Evolutionary conservation across 2,888 invertebrate species (phyloP), one percentile per base, ranked within the genome.

Genomic region (Thymelicus acteon): DNA sequence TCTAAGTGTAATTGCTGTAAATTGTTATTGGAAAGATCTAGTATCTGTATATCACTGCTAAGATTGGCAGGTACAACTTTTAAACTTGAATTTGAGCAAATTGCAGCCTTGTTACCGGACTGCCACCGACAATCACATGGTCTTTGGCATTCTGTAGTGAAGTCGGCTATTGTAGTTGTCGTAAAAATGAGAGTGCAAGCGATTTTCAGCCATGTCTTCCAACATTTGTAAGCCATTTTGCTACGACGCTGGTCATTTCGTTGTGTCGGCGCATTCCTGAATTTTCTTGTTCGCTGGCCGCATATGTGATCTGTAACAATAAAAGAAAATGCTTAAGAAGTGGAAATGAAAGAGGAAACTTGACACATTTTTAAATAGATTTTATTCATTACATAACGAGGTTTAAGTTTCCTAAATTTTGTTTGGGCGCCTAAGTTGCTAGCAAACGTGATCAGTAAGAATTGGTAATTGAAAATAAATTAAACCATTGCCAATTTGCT

Each of bases 121-220:
- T 96, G 96, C 98, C 98, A 98, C 81, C 96, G 96, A 87, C 98
- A 98, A 83, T 96, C 96, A 89, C 98, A 98, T 19, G 94, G 94
- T 75, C 95, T 89, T 75, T 95, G 95, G 90, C 96, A 97, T 85
- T 95, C 94, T 60, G 95, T 94, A 72, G 95, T 94, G 85, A 95
- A 95, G 79, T 93, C 94, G 74, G 94, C 93, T 73, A 88, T 86
- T 67, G 91, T 89, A 40, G 90, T 86, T 44, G 91, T 24, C 78
- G 82, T 75, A 57, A 74, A 67, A 72, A 92, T 82, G 60, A 85
- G 85, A 80, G 91, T 80, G 74, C 86, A 85, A 77, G 84, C 84
- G 75, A 89, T 78, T 85, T 84, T 92, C 85, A 92, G 85, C 93
- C 93, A 93, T 93, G 86, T 82, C 85, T 89, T 85, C 92, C 93